Base-by-base conservation (phyloP, 2,888 invertebrate genomes). In the Pyrrhosoma nymphula region DNA sequence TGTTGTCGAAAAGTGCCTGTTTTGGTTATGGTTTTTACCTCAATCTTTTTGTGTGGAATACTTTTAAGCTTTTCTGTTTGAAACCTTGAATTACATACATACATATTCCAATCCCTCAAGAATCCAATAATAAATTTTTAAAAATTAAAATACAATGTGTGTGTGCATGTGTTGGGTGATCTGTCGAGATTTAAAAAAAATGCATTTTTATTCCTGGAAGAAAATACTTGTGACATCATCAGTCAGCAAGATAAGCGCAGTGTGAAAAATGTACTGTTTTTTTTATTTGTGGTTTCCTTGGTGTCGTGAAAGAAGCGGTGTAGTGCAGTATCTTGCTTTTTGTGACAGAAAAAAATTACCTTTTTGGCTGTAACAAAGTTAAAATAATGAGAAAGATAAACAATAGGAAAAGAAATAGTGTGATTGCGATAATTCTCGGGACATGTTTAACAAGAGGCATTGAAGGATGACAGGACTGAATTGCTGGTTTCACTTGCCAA, bases 1-100 rank as follows among this genome's bases (percentile, higher is more conserved):
- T 93, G 93, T 93, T 93, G 93, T 93, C 93, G 39, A 69, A 95
- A 95, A 95, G 95, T 95, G 95, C 95, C 95, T 95, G 90, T 95
- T 89, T 60, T 69, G 90, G 95, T 95, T 89, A 95, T 69, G 82
- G 88, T 95, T 95, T 95, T 30, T 88, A 56, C 56, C 60, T 88
- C 95, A 60, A 60, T 95, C 82, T 95, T 23, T 23, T 88, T 56
- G 20, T 35, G 88, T 95, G 35, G 30, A 39, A 95, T 95, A 88
- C 75, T 88, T 88, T 56, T 10, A 20, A 93, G 93, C 93, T 93
- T 75, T 93, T 93, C 39, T 75, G 93, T 93, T 93, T n/a, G 39
- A 60, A 60, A 60, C 69, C 93, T 75, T 60, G 93, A 69, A 55
- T 82, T 3, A 82, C 82, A 82, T 82, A 82, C 82, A 82, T 82